Conservation (phyloP, 2,888 invertebrate genomes). For the Perizoma flavofasciatum region DNA sequence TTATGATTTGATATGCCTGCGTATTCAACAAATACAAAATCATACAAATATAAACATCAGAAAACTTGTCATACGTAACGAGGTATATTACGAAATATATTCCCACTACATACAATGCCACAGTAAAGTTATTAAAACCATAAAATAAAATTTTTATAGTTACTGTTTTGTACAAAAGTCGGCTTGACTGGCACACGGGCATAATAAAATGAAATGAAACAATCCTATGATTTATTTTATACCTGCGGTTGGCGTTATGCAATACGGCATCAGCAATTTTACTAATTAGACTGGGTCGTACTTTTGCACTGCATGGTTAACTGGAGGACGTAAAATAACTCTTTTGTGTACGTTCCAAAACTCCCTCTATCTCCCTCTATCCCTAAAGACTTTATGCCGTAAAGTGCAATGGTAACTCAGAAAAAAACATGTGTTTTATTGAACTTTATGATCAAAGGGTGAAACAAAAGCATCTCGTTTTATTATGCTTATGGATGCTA, state of each 20-base stretch:
- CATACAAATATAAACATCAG: conserved; percentile 25
- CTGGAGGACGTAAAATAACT: conserved; percentile 13
- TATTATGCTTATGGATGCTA: conserved; percentile 14
- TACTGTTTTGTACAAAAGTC: conserved; percentile 61
- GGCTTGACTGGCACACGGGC: conserved; percentile 64
- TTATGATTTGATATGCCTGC: no score
- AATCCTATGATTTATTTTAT: conserved; percentile 78
- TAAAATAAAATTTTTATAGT: conserved; percentile 69
- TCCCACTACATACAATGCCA: conserved; percentile 43
- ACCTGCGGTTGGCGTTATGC: conserved; percentile 64
- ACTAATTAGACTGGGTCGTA: conserved; percentile 18
- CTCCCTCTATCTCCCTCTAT: conserved; percentile 7
- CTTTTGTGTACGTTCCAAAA: conserved; percentile 3
- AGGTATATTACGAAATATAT: conserved; percentile 16
- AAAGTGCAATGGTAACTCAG: conserved; percentile 27
- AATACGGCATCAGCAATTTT: conserved; percentile 29
- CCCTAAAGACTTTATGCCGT: conserved; percentile 18
- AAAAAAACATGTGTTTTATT: conserved; percentile 24
- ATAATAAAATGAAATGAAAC: conserved; percentile 80
- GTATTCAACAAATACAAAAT: no score
- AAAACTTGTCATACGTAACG: conserved; percentile 11
- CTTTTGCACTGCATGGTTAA: conserved; percentile 8
- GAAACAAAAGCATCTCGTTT: conserved; percentile 27
- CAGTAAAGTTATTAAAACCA: conserved; percentile 62
- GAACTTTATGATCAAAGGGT: conserved; percentile 31